phyloP scores from a whole-genome alignment of 2,113 vertebrate genomes.

The Ardeotis arabs region DNA sequence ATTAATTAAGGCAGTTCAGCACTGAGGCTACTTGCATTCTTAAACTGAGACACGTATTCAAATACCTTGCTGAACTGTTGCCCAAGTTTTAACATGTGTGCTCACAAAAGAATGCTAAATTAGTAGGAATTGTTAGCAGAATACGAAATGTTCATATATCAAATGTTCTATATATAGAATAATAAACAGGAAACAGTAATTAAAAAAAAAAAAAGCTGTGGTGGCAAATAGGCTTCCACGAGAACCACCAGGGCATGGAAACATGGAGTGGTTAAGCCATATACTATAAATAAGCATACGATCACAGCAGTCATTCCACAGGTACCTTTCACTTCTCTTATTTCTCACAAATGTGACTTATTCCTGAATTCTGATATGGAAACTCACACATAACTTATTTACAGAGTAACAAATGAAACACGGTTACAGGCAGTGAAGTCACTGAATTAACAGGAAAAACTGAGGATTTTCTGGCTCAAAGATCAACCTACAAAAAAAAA shows the following conservation, averaged over 20 bases:
- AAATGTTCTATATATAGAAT: not conserved
- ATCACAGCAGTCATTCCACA: not conserved
- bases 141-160: not conserved
- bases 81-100: not conserved
- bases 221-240: not conserved
- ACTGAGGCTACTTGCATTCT: not conserved
- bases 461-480: not conserved
- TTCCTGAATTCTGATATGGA: not conserved
- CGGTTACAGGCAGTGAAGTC: not conserved
- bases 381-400: not conserved
- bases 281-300: not conserved
- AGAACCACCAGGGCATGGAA: not conserved
- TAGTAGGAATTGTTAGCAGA: not conserved
- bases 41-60: not conserved
- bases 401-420: not conserved
- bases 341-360: not conserved
- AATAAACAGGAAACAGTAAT: conserved; percentile 33
- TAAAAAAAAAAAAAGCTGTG: not conserved
- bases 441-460: not conserved
- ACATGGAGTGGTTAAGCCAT: not conserved
- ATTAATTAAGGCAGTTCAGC: conserved; percentile 18
- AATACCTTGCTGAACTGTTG: not conserved
- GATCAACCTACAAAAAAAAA: not conserved
- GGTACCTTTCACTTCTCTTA: not conserved
- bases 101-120: not conserved